phyloP scores from a whole-genome alignment of 2,797 vertebrate genomes.

The Gymnoscopelus braueri region DNA sequence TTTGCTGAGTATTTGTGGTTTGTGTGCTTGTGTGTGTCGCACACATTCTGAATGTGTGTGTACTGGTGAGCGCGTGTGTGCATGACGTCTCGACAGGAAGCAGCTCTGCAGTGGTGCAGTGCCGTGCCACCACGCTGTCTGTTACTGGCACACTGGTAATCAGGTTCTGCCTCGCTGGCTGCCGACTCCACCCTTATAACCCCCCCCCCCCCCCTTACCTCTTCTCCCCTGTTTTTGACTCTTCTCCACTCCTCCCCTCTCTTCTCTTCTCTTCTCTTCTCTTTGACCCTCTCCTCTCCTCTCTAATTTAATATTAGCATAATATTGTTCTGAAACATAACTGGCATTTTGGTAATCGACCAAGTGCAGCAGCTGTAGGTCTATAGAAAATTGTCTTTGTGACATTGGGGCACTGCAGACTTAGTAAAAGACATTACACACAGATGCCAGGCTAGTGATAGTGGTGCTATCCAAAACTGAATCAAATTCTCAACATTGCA shows the following conservation, averaged over 20 bases:
- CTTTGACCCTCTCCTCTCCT: not conserved
- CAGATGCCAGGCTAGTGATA: too few species aligned
- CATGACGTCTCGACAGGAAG: constrained; percentile 11
- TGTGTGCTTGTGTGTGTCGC: constrained; percentile 11
- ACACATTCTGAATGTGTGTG: not conserved
- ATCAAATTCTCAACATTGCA: too few species aligned
- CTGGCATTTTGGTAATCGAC: too few species aligned
- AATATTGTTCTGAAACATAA: too few species aligned
- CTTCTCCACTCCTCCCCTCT: not conserved
- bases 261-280: not conserved
- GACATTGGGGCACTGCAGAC: too few species aligned
- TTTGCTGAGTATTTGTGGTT: constrained; percentile 2
- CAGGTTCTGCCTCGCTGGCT: constrained; percentile 31
- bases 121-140: constrained; percentile 28
- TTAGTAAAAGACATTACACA: too few species aligned
- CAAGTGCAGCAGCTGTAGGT: too few species aligned
- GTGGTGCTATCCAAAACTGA: too few species aligned
- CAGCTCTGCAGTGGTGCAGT: constrained; percentile 56
- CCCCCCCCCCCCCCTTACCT: constrained; percentile 3
- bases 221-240: constrained; percentile 8
- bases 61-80: not conserved
- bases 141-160: constrained; percentile 51
- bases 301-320: too few species aligned
- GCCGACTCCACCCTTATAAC: constrained; percentile 37
- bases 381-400: too few species aligned